Evolutionary conservation across 2,888 invertebrate species (phyloP).

Genomic region (Cerceris ruficornis): DNA sequence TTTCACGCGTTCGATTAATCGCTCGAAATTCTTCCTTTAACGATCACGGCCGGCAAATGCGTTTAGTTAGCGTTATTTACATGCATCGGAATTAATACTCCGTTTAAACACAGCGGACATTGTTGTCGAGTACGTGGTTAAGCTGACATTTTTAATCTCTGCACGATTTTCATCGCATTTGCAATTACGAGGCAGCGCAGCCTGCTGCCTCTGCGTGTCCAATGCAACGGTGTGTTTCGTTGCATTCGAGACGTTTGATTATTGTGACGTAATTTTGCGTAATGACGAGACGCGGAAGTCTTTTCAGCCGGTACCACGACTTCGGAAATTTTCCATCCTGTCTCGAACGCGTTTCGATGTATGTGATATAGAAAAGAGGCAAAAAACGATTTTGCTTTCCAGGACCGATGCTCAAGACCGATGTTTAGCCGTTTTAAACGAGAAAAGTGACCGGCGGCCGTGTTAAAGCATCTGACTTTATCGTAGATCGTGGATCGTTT

Average conservation of each 20-base stretch:
- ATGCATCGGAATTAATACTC: neutral
- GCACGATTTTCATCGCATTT: neutral
- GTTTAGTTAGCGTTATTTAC: neutral
- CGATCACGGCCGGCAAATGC: neutral
- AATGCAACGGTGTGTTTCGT: no score
- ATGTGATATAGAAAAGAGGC: no score
- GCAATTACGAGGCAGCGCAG: no score
- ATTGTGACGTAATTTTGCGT: no score
- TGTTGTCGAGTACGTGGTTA: neutral
- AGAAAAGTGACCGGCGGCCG: conserved; percentile 23
- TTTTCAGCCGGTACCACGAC: no score
- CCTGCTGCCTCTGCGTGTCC: neutral
- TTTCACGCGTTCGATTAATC: neutral
- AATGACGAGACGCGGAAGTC: no score
- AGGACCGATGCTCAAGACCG: neutral
- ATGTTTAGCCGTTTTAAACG: neutral
- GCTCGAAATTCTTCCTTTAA: neutral
- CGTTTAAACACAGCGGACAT: neutral
- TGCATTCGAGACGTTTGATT: no score
- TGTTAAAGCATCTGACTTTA: conserved; percentile 51
- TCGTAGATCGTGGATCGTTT: conserved; percentile 57
- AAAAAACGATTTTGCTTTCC: neutral
- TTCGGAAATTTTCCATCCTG: no score
- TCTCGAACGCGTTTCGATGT: no score
- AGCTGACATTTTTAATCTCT: neutral